phyloP scores from a whole-genome alignment of 2,888 invertebrate genomes.

The Biston betularia region DNA sequence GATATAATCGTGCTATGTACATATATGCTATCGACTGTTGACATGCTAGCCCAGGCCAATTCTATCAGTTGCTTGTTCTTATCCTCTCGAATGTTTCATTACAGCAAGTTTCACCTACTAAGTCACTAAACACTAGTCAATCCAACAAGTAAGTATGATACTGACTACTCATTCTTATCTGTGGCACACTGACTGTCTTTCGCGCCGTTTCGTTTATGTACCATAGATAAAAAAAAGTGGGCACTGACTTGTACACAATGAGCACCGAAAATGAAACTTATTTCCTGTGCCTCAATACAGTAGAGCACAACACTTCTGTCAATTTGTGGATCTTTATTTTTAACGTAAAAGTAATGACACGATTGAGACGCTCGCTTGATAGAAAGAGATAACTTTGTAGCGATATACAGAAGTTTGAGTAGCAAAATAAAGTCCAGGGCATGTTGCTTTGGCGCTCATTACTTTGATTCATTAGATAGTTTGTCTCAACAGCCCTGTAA shows the following conservation, averaged over 20 bases:
- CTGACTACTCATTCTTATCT: slow-evolving; percentile 46
- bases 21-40: slow-evolving; percentile 34
- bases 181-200: slow-evolving; percentile 40
- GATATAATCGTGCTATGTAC: slow-evolving; percentile 36
- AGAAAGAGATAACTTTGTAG: too few species aligned
- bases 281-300: not conserved
- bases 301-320: not conserved
- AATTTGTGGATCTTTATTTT: not conserved
- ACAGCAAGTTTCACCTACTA: slow-evolving; percentile 85
- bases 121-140: slow-evolving; percentile 83
- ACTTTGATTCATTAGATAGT: too few species aligned
- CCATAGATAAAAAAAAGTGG: not conserved
- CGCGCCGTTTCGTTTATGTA: slow-evolving; percentile 3
- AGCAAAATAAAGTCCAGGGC: too few species aligned
- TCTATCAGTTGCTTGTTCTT: slow-evolving; percentile 73
- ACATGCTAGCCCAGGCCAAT: slow-evolving; percentile 63
- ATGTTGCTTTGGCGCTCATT: too few species aligned
- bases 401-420: too few species aligned
- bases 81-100: slow-evolving; percentile 81
- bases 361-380: too few species aligned
- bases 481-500: too few species aligned
- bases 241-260: too few species aligned
- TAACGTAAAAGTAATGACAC: too few species aligned
- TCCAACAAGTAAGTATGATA: slow-evolving; percentile 78
- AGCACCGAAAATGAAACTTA: too few species aligned